Base-by-base conservation (phyloP, 2,797 vertebrate species). In the Atherinosoma microstoma region DNA sequence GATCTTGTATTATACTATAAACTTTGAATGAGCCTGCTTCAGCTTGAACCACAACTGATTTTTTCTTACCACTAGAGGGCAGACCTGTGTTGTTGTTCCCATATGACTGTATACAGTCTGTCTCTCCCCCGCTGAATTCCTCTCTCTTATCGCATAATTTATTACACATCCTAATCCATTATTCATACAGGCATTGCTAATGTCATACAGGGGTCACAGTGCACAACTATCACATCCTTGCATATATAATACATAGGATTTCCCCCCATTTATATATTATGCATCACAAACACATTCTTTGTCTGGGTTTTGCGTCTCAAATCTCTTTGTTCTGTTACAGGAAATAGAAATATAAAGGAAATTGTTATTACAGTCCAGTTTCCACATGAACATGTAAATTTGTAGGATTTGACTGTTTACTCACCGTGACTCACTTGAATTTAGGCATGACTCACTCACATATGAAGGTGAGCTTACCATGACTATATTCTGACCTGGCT, bases 21-120 rank as follows among this genome's bases (percentile, higher is more conserved):
- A 7, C 24, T 38, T 27, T 27, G 24, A 27, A 27, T 54, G 30
- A 30, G 1, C 9, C 45, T 59, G 10, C 18, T 70, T 24, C 20
- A 0, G 40, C 53, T 38, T 58, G 6, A 54, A 47, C 15, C 0
- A 10, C 20, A 64, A 4, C 6, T 45, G 1, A 20, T 51, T 15
- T 56, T 47, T 1, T 18, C 73, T 63, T 3, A 45, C 87, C 91
- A 91, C 84, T 87, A 89, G 92, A 90, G 88, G 89, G 85, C 85
- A 86, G 73, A 29, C 70, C 67, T 7, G 51, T 58, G 82, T 51
- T 82, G 60, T 56, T 58, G 6, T 72, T 60, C 16, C 51, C 53
- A 0, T 29, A 12, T 24, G 27, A 29, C 53, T 47, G 18, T 56
- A 56, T 6, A 2, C 27, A 56, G 53, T 29, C 53, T 56, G 27